Evolutionary conservation across 1,140 invertebrate genomes (phyloP).

Genomic region (Acromyrmex heyeri): DNA sequence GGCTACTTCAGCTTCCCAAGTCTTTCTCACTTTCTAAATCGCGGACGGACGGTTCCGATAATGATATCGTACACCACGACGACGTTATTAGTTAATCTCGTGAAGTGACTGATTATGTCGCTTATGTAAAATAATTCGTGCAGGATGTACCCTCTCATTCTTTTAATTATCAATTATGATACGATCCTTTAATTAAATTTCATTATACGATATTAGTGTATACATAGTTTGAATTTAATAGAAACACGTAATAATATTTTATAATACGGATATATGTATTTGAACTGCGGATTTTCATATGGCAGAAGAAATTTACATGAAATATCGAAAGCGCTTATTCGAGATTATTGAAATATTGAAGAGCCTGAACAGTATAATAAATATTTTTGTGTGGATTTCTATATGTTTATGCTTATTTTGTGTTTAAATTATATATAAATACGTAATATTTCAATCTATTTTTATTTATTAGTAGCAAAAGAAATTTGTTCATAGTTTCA

Average conservation of each 20-base stretch:
- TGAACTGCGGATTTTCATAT: background rate
- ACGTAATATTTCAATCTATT: background rate
- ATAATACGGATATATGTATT: slow-evolving; percentile 2
- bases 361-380: background rate
- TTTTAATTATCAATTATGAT: background rate
- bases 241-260: background rate
- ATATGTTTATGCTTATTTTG: background rate
- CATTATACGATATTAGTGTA: background rate
- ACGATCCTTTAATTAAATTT: no score
- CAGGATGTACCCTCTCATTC: no score
- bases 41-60: background rate
- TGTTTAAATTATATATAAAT: background rate
- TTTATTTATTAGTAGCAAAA: background rate
- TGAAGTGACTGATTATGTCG: background rate
- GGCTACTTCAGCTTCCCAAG: slow-evolving; percentile 14
- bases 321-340: slow-evolving; percentile 1
- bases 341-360: background rate
- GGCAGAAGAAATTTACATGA: background rate
- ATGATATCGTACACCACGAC: background rate
- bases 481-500: background rate
- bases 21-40: slow-evolving; percentile 12
- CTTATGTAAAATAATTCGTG: slow-evolving; percentile 10
- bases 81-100: slow-evolving; percentile 21
- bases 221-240: background rate
- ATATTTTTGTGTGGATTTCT: background rate